These are phyloP conservation scores for Dinocampus coccinellae DNA, from an alignment of 2,888 invertebrate genomes.

Conservation along the genomic window DNA sequence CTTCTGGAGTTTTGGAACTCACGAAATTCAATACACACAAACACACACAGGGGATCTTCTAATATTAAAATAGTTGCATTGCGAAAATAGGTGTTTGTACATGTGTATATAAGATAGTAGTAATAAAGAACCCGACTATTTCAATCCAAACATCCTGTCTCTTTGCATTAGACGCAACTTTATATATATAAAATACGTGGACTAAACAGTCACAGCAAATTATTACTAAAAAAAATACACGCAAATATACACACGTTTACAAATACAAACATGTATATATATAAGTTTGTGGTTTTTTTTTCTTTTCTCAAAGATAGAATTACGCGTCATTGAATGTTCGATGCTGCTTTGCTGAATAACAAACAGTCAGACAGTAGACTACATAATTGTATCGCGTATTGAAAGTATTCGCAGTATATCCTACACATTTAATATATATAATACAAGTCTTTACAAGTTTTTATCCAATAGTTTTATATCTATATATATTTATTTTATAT, in stretches of 20 bases:
- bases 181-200: conserved; percentile 19
- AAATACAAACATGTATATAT: conserved; percentile 29
- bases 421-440: neutral
- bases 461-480: neutral
- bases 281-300: conserved; percentile 11
- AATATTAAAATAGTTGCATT: neutral
- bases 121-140: conserved; percentile 52
- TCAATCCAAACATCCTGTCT: conserved; percentile 61
- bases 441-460: neutral
- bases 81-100: conserved; percentile 40
- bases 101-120: conserved; percentile 37
- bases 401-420: neutral
- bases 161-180: conserved; percentile 36
- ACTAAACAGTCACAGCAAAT: neutral
- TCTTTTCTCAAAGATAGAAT: conserved; percentile 25
- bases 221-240: too few species aligned
- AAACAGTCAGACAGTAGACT: neutral
- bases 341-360: conserved; percentile 17
- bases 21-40: neutral
- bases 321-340: conserved; percentile 29
- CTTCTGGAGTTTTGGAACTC: conserved; percentile 18
- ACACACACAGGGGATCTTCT: neutral
- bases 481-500: neutral
- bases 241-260: too few species aligned
- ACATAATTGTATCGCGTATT: neutral